These are phyloP conservation scores for Ginglymostoma cirratum DNA, from an alignment of 2,113 vertebrate genomes.

Conservation along the genomic window DNA sequence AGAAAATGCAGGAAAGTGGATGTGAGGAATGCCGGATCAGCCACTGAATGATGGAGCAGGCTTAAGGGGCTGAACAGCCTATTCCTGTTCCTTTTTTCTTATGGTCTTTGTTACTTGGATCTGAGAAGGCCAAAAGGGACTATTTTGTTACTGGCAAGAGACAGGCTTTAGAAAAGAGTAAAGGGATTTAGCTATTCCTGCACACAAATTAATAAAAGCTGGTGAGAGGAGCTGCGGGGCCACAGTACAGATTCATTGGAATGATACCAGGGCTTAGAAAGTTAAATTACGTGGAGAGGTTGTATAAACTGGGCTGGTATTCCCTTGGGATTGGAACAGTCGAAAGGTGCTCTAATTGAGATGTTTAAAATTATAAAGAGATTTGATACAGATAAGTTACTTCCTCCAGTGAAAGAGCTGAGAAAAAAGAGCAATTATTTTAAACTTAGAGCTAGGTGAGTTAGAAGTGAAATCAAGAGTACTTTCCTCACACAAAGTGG, in stretches of 20 bases:
- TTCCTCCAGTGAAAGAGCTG: neutral
- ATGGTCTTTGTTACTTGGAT: neutral
- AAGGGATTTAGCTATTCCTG: neutral
- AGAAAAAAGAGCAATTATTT: neutral
- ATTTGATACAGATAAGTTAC: neutral
- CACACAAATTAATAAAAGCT: neutral
- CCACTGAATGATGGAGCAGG: no score
- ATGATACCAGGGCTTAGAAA: neutral
- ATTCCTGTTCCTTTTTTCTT: no score
- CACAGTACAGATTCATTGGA: neutral
- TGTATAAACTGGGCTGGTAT: neutral
- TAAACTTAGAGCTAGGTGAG: neutral
- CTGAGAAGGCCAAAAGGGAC: neutral
- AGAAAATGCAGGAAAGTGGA: no score
- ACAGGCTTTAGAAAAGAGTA: neutral
- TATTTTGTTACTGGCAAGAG: neutral
- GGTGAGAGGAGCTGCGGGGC: neutral
- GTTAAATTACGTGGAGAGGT: neutral
- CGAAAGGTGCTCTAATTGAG: neutral
- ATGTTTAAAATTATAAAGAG: neutral
- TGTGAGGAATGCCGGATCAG: no score
- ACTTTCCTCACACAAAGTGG: neutral
- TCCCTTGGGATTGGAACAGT: neutral
- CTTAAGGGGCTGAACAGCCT: no score
- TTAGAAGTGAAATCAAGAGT: neutral